Conservation (phyloP, 2,113 vertebrate genomes). For the Mungos mungo region DNA sequence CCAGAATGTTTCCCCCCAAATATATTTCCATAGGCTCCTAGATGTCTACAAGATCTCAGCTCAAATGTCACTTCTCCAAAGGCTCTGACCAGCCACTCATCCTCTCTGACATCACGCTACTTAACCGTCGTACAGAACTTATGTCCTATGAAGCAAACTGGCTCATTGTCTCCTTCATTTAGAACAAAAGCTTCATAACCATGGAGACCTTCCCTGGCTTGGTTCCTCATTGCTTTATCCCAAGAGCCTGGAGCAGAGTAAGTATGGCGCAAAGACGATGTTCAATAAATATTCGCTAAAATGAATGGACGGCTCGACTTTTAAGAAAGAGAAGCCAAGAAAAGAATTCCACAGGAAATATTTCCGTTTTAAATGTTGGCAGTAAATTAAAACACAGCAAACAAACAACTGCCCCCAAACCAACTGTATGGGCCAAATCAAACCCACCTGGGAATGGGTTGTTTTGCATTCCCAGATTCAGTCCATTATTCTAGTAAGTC, state of each 20-base stretch:
- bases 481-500: neutral
- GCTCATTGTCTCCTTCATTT: neutral
- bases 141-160: neutral
- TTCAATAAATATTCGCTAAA: neutral
- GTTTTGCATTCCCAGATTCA: neutral
- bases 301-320: neutral
- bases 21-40: neutral
- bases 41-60: neutral
- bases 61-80: neutral
- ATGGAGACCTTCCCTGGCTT: neutral
- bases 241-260: neutral
- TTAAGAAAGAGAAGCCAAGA: neutral
- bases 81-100: neutral
- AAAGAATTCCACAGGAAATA: conserved; percentile 18
- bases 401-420: neutral
- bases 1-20: neutral
- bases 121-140: neutral
- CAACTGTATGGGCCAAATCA: neutral
- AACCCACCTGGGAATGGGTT: neutral
- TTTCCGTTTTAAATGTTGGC: neutral
- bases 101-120: neutral
- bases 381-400: conserved; percentile 29
- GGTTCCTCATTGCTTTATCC: neutral
- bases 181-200: neutral
- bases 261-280: neutral